Conservation (phyloP, 2,888 invertebrate species). For the Epinotia bilunana region DNA sequence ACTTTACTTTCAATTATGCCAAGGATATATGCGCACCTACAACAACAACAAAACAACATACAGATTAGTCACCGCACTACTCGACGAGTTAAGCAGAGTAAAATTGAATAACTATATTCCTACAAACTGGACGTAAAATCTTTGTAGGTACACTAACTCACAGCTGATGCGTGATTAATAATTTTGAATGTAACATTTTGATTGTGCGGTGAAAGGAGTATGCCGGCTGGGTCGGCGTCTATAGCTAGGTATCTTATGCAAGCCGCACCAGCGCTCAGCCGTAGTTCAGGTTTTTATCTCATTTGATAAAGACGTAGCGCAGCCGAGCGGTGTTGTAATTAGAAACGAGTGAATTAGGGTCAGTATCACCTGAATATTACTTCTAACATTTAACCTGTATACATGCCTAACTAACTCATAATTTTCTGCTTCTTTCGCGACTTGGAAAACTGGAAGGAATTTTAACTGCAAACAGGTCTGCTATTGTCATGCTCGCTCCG, state of each 20-base stretch:
- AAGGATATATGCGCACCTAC: constrained; percentile 47
- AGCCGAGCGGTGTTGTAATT: constrained; percentile 37
- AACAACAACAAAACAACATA: constrained; percentile 20
- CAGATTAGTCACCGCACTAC: constrained; percentile 36
- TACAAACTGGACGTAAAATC: constrained; percentile 4
- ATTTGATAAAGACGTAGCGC: constrained; percentile 45
- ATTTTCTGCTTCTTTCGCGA: constrained; percentile 6
- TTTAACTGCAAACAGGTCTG: constrained; percentile 23
- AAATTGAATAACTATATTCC: not conserved
- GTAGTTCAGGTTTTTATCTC: constrained; percentile 45
- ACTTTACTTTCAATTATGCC: constrained; percentile 50
- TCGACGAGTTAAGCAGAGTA: constrained; percentile 11
- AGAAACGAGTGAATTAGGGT: constrained; percentile 40
- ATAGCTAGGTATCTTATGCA: constrained; percentile 36
- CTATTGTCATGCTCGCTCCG: constrained; percentile 15
- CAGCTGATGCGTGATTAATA: constrained; percentile 33
- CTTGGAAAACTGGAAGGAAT: constrained; percentile 12
- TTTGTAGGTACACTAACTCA: not conserved
- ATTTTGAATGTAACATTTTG: constrained; percentile 23
- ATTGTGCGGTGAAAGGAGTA: constrained; percentile 42
- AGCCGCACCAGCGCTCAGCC: constrained; percentile 37
- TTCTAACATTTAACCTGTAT: constrained; percentile 23
- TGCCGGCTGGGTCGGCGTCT: constrained; percentile 27
- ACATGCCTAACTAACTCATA: constrained; percentile 15
- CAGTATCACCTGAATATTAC: constrained; percentile 32